Evolutionary conservation across 2,797 vertebrate species (phyloP), one percentile per base, ranked within the genome.

Genomic region (Pachyuromys duprasi): DNA sequence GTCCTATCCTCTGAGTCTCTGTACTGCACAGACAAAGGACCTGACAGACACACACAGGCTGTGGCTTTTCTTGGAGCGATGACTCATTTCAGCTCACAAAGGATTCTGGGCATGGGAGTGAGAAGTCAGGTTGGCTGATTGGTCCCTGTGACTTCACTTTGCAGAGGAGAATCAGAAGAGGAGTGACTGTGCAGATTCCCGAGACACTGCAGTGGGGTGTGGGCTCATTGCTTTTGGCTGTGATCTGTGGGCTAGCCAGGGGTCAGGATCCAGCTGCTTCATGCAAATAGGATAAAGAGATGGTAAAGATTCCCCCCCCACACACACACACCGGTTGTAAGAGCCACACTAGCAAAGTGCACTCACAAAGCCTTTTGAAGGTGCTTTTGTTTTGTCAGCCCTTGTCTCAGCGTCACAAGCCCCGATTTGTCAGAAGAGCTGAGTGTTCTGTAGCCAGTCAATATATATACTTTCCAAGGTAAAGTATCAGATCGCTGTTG

Each of bases 51-150:
- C 93, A 97, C 96, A 86, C 97, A 98, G 97, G 97, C 96, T 31
- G 97, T 97, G 95, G 98, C 97, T 98, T 98, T 98, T 98, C 98
- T 98, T 96, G 97, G 97, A 98, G 98, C 97, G 97, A 98, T 98
- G 98, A 98, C 98, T 99, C 98, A 98, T 98, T 98, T 97, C 97
- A 87, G 98, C 97, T 98, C 98, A 98, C 98, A 98, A 98, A 98
- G 98, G 97, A 98, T 98, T 98, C 98, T 98, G 98, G 98, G 98
- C 98, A 98, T 98, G 97, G 97, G 98, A 98, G 98, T 98, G 98
- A 98, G 97, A 97, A 98, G 98, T 98, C 98, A 98, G 98, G 98
- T 97, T 98, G 98, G 98, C 98, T 98, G 98, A 97, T 98, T 97
- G 96, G 67, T 98, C 97, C 97, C 97, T 98, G 93, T 98, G 98